Conservation (phyloP, 2,888 invertebrate genomes). For the Drosophila aldrichi region DNA sequence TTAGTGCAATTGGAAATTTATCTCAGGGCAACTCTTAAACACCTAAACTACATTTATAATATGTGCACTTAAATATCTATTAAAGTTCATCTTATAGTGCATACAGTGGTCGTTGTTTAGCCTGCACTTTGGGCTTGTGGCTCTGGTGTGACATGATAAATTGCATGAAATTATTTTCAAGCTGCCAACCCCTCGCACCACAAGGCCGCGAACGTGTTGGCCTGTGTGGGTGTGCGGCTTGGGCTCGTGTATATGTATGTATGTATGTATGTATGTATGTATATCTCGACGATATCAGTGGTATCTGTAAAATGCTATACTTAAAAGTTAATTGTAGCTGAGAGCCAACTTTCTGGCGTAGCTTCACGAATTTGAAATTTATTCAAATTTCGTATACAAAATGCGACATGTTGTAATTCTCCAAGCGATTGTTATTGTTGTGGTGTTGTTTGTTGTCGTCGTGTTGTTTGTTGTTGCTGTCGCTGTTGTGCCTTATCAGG, state of each 20-base stretch:
- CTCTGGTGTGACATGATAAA: slow-evolving; percentile 77
- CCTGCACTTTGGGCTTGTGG: neutral
- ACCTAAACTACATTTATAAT: too few species aligned
- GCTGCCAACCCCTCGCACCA: slow-evolving; percentile 40
- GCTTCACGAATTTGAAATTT: slow-evolving; percentile 72
- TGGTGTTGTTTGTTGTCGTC: slow-evolving; percentile 7
- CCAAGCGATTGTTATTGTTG: slow-evolving; percentile 44
- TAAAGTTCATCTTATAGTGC: slow-evolving; percentile 23
- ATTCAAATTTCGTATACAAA: slow-evolving; percentile 74
- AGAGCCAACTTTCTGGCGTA: slow-evolving; percentile 55
- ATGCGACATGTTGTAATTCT: slow-evolving; percentile 79
- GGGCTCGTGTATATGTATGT: slow-evolving; percentile 10
- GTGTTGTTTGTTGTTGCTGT: slow-evolving; percentile 11
- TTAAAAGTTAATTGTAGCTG: slow-evolving; percentile 82
- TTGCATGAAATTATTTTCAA: slow-evolving; percentile 77
- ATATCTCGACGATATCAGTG: slow-evolving; percentile 71
- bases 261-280: slow-evolving; percentile 15
- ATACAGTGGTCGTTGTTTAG: slow-evolving; percentile 23
- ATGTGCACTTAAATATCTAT: neutral
- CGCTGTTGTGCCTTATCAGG: slow-evolving; percentile 55
- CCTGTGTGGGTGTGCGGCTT: neutral
- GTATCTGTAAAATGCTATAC: slow-evolving; percentile 74
- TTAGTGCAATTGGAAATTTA: too few species aligned
- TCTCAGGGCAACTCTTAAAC: too few species aligned
- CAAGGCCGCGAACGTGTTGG: neutral